Evolutionary conservation across 2,888 invertebrate genomes (phyloP), one percentile per base, ranked within the genome.

Genomic region (Cyclophora punctaria): DNA sequence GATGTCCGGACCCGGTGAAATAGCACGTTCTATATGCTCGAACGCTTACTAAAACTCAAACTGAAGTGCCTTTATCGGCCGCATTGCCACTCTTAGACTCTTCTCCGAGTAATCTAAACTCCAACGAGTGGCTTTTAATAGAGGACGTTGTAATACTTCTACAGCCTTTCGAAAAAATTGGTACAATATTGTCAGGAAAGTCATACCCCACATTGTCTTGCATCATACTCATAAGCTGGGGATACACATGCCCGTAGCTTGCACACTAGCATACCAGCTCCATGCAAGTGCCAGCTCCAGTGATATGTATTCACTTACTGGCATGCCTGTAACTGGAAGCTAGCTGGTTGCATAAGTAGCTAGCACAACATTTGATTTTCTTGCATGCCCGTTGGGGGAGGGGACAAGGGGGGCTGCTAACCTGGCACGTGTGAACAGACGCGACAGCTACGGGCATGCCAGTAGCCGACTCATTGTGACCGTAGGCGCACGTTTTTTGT

Each of bases 321-420:
- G 55, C 58, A 58, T 58, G 50, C 51, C 50, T 57, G 20, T 20
- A 54, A 35, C 49, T 50, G 52, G 52, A 41, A 52, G 44, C 48
- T 47, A 41, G 46, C 51, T 53, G 56, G 20, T 20, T 20, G 20
- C 20, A 20, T n/a, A n/a, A 20, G 51, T 57, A 57, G 57, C 49
- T 59, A 35, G 52, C 53, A 49, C 48, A 50, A 46, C 47, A 56
- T 53, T 53, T 56, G 53, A 53, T 53, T 54, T 57, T 35, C 56
- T 56, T 50, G 53, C 56, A 51, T 56, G 54, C 57, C 50, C 50
- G 50, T 50, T 54, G 54, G 48, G 51, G 55, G 51, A 57, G 52
- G 51, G 49, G 54, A 1, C 20, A 2, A 1, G 20, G 20, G 20
- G 49, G 52, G 50, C 44, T 51, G 51, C 49, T 37, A 43, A 43